phyloP scores from a whole-genome alignment of 2,888 invertebrate genomes.

The Mimachlamys varia region DNA sequence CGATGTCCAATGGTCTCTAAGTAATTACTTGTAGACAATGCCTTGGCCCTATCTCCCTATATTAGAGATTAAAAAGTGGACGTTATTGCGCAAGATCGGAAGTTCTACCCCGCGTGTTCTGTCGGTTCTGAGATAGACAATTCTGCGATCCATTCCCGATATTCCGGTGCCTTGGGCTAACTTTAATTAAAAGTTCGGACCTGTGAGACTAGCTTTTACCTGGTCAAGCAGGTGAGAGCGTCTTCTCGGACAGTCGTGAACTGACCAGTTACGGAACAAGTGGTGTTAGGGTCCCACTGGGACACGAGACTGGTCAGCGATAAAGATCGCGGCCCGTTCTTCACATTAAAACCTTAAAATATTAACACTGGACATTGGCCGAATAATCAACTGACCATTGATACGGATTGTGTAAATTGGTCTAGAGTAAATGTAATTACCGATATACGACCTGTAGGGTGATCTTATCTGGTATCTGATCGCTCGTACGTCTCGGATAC shows the following conservation, averaged over 20 bases:
- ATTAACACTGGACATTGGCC: constrained; percentile 31
- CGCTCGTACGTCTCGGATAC: neutral
- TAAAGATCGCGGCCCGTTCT: constrained; percentile 5
- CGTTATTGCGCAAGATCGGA: constrained; percentile 17
- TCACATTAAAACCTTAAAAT: constrained; percentile 34
- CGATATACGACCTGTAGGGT: neutral
- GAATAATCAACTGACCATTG: constrained; percentile 34
- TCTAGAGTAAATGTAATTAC: neutral
- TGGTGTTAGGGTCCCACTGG: neutral
- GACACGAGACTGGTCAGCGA: neutral
- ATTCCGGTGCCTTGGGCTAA: neutral
- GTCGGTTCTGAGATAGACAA: neutral
- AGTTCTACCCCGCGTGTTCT: neutral
- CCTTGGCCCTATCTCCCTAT: neutral
- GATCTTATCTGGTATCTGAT: neutral
- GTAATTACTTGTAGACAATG: neutral
- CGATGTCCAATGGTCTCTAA: neutral
- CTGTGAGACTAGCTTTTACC: neutral
- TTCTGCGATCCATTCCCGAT: neutral
- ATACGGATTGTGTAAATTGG: constrained; percentile 28
- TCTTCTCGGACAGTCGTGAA: constrained; percentile 24
- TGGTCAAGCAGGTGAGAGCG: constrained; percentile 13
- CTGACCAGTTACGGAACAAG: constrained; percentile 18
- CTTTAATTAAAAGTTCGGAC: constrained; percentile 8
- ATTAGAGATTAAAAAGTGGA: neutral